phyloP scores from a whole-genome alignment of 37 sponge, comb jelly and placozoan species.

The Chondrilla cf. caribensis region DNA sequence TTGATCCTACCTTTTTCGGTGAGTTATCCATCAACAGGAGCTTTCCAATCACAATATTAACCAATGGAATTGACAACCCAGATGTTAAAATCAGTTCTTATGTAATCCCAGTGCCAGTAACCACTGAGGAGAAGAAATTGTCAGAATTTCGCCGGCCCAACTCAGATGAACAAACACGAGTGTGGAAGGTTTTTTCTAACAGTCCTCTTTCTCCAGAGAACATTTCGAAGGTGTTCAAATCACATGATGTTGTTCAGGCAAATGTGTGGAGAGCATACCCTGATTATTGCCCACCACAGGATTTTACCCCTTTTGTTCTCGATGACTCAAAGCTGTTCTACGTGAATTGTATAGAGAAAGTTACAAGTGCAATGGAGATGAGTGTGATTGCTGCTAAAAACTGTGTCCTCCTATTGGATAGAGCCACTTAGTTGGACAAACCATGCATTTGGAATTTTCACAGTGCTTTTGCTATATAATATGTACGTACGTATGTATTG shows the following conservation, averaged over 20 bases:
- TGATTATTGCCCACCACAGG: constrained; percentile 66
- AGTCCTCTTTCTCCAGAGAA: constrained; percentile 51
- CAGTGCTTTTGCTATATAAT: no score
- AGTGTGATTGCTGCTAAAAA: constrained; percentile 84
- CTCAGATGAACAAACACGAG: constrained; percentile 30
- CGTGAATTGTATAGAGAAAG: constrained; percentile 81
- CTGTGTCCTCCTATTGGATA: constrained; percentile 44
- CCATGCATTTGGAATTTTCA: no score
- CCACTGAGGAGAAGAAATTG: constrained; percentile 28
- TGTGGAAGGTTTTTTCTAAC: constrained; percentile 76
- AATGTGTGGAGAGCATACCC: constrained; percentile 84
- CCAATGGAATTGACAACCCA: constrained; percentile 14
- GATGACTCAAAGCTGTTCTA: constrained; percentile 72
- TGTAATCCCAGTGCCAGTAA: constrained; percentile 45
- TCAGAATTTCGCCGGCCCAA: constrained; percentile 29
- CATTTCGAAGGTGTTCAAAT: constrained; percentile 32
- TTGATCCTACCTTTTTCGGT: constrained; percentile 60
- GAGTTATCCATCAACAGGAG: neutral
- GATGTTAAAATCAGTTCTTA: constrained; percentile 50
- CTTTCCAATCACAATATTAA: constrained; percentile 66
- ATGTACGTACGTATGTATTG: no score
- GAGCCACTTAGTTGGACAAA: no score
- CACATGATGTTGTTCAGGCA: constrained; percentile 8
- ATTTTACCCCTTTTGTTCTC: constrained; percentile 67
- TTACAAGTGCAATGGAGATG: constrained; percentile 97